Conservation (phyloP, 1,140 invertebrate species). For the Drosophila rufa region DNA sequence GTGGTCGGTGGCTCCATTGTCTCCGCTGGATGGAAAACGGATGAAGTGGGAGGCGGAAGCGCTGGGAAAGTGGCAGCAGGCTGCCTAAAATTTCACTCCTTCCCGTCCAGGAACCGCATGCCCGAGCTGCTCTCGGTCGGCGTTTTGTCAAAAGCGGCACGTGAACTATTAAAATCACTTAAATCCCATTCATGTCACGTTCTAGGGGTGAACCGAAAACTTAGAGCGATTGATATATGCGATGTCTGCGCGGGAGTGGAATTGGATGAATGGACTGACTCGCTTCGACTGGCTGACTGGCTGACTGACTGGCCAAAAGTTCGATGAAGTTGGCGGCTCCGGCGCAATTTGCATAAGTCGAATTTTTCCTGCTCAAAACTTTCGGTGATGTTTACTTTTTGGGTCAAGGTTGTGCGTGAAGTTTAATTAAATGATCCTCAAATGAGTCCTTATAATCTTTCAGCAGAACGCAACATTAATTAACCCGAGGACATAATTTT, state of each 20-base stretch:
- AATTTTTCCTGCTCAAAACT: constrained; percentile 12
- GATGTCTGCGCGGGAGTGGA: constrained; percentile 34
- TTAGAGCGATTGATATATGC: constrained; percentile 76
- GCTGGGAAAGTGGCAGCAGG: constrained; percentile 26
- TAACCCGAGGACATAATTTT: not conserved
- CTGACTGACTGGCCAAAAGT: constrained; percentile 28
- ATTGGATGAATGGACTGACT: constrained; percentile 67
- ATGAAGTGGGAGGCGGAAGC: constrained; percentile 46
- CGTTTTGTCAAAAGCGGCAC: constrained; percentile 78
- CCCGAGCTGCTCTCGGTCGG: constrained; percentile 36
- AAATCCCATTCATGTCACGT: constrained; percentile 81
- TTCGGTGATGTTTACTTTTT: constrained; percentile 25
- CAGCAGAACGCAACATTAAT: constrained; percentile 4
- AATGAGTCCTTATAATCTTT: not conserved
- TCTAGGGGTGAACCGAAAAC: constrained; percentile 56
- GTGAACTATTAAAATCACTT: constrained; percentile 84
- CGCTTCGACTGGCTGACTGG: constrained; percentile 11
- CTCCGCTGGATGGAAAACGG: constrained; percentile 34
- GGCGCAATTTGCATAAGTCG: constrained; percentile 57
- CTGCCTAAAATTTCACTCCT: constrained; percentile 38
- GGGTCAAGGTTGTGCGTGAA: constrained; percentile 34
- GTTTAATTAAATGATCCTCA: constrained; percentile 19
- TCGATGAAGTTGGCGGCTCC: constrained; percentile 34
- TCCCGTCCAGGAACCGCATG: not conserved
- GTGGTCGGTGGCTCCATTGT: constrained; percentile 52